phyloP scores from a whole-genome alignment of 2,797 vertebrate species.

The Meda fulgida region DNA sequence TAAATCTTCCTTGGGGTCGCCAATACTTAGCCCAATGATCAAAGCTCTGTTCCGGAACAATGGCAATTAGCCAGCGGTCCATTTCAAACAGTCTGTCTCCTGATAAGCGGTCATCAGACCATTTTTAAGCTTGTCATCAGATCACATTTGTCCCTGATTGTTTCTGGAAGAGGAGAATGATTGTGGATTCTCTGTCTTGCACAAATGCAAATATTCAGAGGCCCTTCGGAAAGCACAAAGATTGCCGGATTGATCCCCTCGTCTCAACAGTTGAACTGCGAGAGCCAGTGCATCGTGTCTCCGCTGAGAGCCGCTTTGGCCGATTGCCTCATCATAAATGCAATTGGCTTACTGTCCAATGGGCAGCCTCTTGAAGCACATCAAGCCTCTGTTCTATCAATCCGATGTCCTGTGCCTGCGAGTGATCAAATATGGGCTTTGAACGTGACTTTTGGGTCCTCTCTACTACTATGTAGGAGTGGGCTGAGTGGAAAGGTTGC shows the following conservation, averaged over 20 bases:
- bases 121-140: constrained; percentile 6
- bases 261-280: constrained; percentile 11
- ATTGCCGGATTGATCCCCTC: constrained; percentile 20
- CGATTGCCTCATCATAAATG: constrained; percentile 40
- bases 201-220: constrained; percentile 28
- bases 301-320: constrained; percentile 34
- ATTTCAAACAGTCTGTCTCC: constrained; percentile 2
- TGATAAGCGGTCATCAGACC: constrained; percentile 1
- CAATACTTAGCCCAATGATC: constrained; percentile 7
- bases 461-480: constrained; percentile 53
- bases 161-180: constrained; percentile 4
- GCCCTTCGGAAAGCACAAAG: constrained; percentile 26
- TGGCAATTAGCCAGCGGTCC: constrained; percentile 15
- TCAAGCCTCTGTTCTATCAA: constrained; percentile 36
- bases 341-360: constrained; percentile 36
- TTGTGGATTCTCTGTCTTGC: not conserved
- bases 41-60: constrained; percentile 45
- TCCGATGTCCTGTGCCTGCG: constrained; percentile 16
- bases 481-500: constrained; percentile 59
- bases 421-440: constrained; percentile 43
- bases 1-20: constrained; percentile 2
- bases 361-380: constrained; percentile 31
- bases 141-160: constrained; percentile 26
- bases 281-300: constrained; percentile 16
- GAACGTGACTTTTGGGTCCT: constrained; percentile 11